Percentiles rank a stretch among this genome's conserved stretches.
phyloP scores from a whole-genome alignment of 1,140 invertebrate genomes.

The Heliconius congener region DNA sequence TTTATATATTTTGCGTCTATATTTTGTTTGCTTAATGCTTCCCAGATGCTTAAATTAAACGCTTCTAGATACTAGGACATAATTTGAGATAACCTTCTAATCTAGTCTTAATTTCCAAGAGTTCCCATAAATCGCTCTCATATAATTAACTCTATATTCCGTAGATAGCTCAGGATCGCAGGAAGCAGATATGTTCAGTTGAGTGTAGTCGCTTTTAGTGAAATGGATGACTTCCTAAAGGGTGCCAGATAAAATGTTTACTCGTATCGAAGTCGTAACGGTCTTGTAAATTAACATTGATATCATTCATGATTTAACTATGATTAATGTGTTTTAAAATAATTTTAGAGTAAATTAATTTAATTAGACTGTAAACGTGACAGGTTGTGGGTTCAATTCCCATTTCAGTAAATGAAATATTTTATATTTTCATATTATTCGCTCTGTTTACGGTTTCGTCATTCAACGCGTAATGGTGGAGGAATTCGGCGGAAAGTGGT shows the following conservation, averaged over 20 bases:
- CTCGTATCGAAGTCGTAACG: not conserved
- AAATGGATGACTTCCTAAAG: slow-evolving; percentile 31
- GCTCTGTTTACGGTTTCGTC: too few species aligned
- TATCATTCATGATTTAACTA: not conserved
- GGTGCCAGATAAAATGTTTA: slow-evolving; percentile 16
- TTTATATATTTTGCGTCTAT: too few species aligned
- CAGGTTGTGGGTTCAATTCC: too few species aligned
- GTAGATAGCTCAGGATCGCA: slow-evolving; percentile 26
- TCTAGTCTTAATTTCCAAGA: slow-evolving; percentile 16
- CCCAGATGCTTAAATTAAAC: too few species aligned
- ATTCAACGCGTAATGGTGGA: too few species aligned
- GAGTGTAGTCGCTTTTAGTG: slow-evolving; percentile 23
- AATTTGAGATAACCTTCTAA: not conserved
- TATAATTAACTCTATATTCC: slow-evolving; percentile 31
- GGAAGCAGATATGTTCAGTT: slow-evolving; percentile 30
- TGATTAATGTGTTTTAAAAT: not conserved
- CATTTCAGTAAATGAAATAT: too few species aligned
- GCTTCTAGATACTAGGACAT: not conserved
- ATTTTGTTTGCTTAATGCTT: too few species aligned
- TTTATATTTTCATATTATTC: too few species aligned
- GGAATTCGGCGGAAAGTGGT: too few species aligned
- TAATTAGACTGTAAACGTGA: not conserved
- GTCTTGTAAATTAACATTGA: not conserved
- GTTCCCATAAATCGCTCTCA: slow-evolving; percentile 23
- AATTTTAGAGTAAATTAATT: not conserved